phyloP scores from a whole-genome alignment of 2,113 vertebrate genomes.

The Callithrix jacchus region DNA sequence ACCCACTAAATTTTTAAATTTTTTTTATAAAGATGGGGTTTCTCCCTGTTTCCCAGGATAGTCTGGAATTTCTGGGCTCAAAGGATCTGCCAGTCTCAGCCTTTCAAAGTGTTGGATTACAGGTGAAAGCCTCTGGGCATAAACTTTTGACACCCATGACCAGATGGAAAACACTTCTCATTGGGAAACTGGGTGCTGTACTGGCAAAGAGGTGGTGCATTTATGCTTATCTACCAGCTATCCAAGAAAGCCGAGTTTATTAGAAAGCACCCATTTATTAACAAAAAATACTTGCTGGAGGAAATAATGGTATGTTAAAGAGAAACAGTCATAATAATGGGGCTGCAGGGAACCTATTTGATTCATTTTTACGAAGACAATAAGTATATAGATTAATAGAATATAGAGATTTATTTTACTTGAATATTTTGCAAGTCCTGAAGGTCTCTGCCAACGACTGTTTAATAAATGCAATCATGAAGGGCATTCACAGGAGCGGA shows the following conservation, averaged over 20 bases:
- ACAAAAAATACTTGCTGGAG: neutral
- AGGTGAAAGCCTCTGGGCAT: neutral
- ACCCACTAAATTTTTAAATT: no score
- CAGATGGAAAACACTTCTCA: neutral
- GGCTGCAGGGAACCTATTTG: neutral
- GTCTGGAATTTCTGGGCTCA: no score
- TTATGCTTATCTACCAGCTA: neutral
- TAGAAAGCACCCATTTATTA: neutral
- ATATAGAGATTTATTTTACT: conserved; percentile 42
- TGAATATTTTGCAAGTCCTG: neutral
- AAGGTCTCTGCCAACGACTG: neutral
- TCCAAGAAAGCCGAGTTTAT: neutral
- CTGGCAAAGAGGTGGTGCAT: neutral
- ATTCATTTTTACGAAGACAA: conserved; percentile 23
- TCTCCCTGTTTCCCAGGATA: no score
- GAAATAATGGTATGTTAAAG: neutral
- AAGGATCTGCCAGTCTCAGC: no score
- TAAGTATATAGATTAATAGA: neutral
- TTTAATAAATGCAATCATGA: conserved; percentile 8
- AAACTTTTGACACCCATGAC: neutral
- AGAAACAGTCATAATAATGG: neutral
- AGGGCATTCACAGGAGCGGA: neutral
- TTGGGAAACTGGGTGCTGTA: neutral
- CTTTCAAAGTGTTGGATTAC: no score
- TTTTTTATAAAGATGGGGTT: no score